Percentiles rank a stretch among this genome's conserved stretches.
These are phyloP conservation scores for Unio delphinus DNA, from an alignment of 2,888 invertebrate species.

Conservation along the genomic window DNA sequence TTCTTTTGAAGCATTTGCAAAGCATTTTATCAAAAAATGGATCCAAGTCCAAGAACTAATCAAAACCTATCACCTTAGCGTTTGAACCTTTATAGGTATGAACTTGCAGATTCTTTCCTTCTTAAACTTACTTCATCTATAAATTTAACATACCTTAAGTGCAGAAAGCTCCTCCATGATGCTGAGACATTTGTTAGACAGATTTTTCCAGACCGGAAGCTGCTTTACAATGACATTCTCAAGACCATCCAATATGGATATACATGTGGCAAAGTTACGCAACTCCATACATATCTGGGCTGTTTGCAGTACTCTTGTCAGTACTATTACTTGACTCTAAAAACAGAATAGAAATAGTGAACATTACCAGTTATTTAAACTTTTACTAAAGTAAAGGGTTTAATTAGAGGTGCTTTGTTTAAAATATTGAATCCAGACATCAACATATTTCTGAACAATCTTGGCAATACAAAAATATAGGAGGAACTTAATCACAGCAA, in stretches of 20 bases:
- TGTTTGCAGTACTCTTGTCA: slow-evolving; percentile 60
- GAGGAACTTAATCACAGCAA: no score
- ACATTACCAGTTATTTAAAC: background rate
- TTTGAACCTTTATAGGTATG: background rate
- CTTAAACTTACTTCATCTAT: background rate
- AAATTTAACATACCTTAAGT: slow-evolving; percentile 44
- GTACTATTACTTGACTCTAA: slow-evolving; percentile 58
- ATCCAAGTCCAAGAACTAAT: background rate
- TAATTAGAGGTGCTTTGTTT: no score
- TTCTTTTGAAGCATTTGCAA: no score
- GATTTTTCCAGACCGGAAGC: slow-evolving; percentile 64
- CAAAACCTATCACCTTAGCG: background rate
- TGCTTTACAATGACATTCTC: slow-evolving; percentile 67
- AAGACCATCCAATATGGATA: slow-evolving; percentile 65
- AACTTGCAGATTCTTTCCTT: background rate
- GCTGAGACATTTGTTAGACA: slow-evolving; percentile 56
- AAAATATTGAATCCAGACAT: no score
- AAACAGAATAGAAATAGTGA: slow-evolving; percentile 10
- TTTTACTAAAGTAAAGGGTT: background rate
- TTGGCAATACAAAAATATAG: no score
- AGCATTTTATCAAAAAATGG: background rate
- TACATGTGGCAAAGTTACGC: slow-evolving; percentile 64
- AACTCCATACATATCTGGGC: slow-evolving; percentile 63
- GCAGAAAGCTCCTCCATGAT: slow-evolving; percentile 58
- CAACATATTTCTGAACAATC: no score